Percentiles rank a stretch among this genome's conserved stretches.
phyloP scores from a whole-genome alignment of 2,797 vertebrate species.

The Buphagus erythrorhynchus region DNA sequence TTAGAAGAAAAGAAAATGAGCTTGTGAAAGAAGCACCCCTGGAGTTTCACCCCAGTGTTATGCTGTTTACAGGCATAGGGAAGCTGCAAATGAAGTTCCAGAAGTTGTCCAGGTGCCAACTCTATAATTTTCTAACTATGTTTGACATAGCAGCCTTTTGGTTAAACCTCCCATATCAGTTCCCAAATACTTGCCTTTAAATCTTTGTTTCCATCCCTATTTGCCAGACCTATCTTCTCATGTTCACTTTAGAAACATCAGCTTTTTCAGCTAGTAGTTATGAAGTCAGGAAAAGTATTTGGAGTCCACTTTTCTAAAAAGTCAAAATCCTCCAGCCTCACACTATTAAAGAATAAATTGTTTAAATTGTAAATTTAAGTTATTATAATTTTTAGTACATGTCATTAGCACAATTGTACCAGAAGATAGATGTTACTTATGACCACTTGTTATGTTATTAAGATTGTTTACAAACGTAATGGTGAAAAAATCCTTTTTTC shows the following conservation, averaged over 20 bases:
- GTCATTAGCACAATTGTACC: not conserved
- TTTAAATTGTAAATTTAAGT: not conserved
- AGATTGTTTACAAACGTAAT: not conserved
- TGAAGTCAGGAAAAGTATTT: not conserved
- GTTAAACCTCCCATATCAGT: not conserved
- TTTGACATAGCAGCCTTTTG: not conserved
- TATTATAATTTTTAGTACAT: not conserved
- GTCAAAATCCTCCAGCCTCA: not conserved
- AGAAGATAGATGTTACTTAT: not conserved
- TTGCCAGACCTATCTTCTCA: not conserved
- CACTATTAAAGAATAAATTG: not conserved
- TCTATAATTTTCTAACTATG: conserved; percentile 25
- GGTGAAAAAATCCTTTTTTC: not conserved
- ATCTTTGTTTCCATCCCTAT: not conserved
- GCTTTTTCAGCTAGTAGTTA: not conserved
- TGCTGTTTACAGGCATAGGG: not conserved
- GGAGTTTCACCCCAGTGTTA: not conserved
- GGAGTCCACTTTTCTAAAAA: not conserved
- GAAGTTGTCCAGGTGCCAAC: conserved; percentile 18
- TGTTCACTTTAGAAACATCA: not conserved
- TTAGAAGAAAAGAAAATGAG: conserved; percentile 21
- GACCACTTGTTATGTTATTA: not conserved
- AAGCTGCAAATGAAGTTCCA: conserved; percentile 30
- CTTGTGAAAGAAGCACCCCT: not conserved
- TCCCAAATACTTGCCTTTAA: conserved; percentile 12